Percentiles rank a stretch among this genome's conserved stretches.
Evolutionary conservation across 2,888 invertebrate genomes (phyloP).

Genomic region (Hypena proboscidalis): DNA sequence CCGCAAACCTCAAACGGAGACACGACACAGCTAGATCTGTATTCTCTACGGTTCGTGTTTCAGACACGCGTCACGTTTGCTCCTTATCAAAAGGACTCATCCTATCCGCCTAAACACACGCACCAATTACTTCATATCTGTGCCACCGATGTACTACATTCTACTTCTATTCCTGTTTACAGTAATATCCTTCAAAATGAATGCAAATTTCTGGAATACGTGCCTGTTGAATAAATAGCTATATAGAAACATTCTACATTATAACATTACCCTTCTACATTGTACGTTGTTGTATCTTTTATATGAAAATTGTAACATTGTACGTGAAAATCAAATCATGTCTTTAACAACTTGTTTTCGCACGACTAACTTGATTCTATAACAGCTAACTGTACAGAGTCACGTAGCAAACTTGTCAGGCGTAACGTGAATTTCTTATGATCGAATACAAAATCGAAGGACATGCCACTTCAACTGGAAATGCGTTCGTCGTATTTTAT

Average conservation of each 20-base stretch:
- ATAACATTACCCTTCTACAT: no score
- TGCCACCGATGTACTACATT: conserved; percentile 22
- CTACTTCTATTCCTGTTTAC: conserved; percentile 9
- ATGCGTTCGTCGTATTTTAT: conserved; percentile 20
- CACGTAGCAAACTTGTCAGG: conserved; percentile 37
- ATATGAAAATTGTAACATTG: not conserved
- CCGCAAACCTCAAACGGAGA: conserved; percentile 53
- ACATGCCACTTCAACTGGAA: conserved; percentile 32
- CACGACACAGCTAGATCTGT: conserved; percentile 39
- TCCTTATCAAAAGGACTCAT: conserved; percentile 36
- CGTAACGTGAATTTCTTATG: conserved; percentile 38
- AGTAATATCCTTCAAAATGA: conserved; percentile 20
- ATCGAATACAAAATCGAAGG: conserved; percentile 28
- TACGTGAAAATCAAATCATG: conserved; percentile 13
- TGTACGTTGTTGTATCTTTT: no score
- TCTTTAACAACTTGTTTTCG: conserved; percentile 19
- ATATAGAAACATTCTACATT: no score
- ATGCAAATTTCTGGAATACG: not conserved
- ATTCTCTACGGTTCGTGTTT: conserved; percentile 50
- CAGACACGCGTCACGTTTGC: conserved; percentile 46
- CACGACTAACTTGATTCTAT: conserved; percentile 16
- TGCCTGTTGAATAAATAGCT: no score
- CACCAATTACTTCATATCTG: conserved; percentile 23
- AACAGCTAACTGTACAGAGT: conserved; percentile 21
- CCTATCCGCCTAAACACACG: conserved; percentile 18